Evolutionary conservation across 2,113 vertebrate species (phyloP).

Genomic region (Brachypodius melanocephalos): DNA sequence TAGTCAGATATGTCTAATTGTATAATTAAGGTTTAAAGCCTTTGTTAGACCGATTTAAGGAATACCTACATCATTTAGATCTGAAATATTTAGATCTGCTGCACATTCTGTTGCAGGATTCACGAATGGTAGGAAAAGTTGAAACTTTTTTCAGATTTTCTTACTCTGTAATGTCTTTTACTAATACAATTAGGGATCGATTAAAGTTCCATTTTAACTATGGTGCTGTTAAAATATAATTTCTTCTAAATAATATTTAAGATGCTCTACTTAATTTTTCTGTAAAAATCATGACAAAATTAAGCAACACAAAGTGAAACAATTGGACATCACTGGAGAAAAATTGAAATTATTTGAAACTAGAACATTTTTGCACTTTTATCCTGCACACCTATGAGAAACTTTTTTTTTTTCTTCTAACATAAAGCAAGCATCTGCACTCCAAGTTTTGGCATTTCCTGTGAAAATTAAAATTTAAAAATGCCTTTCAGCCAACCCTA

Average conservation of each 20-base stretch:
- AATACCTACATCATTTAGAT: neutral
- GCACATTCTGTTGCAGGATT: neutral
- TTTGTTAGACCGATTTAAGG: neutral
- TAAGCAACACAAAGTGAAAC: neutral
- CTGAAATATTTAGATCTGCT: neutral
- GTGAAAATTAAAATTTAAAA: neutral
- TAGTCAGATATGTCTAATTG: neutral
- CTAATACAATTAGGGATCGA: neutral
- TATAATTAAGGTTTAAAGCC: neutral
- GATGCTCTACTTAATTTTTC: neutral
- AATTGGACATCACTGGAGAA: neutral
- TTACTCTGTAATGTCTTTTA: neutral
- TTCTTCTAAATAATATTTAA: neutral
- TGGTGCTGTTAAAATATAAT: neutral
- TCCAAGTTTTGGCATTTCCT: neutral
- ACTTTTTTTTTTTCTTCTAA: neutral
- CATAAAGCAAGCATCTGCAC: neutral
- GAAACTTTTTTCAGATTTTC: neutral
- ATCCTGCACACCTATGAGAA: neutral
- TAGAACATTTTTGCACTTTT: neutral
- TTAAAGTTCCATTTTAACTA: neutral
- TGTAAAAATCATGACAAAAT: neutral
- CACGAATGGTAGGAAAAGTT: neutral
- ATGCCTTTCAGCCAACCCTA: neutral
- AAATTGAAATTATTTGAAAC: neutral